Base-by-base conservation (phyloP, 2,888 invertebrate species). In the Drosophila merina region DNA sequence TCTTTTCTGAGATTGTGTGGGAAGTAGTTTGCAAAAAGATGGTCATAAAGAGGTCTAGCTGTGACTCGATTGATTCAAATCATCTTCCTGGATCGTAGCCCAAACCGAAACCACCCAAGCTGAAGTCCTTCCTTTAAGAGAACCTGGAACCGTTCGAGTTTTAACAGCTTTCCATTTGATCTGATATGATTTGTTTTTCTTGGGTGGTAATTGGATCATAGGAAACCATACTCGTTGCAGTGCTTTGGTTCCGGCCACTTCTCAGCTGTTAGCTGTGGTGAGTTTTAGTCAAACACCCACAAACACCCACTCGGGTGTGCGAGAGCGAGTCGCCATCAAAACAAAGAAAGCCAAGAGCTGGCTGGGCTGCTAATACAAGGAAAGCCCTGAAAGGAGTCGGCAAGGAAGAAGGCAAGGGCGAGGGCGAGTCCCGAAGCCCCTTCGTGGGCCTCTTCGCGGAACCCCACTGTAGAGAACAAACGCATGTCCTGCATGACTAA, bases 271-370 rank as follows among this genome's bases (percentile, higher is more conserved):
- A 48, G 30, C 69, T 74, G 81, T 83, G 82, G 82, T 83, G 82
- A 85, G 58, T 87, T 83, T 87, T 20, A 20, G 20, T 20, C 20
- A 20, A 20, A 20, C 60, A 20, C 20, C 28, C 50, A 9, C 30
- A 56, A n/a, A n/a, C n/a, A n/a, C n/a, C n/a, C 33, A 47, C 28
- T 10, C 20, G 50, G 49, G 33, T 50, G 33, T 30, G 69, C 68
- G 76, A 81, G 76, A 76, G 86, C 66, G 72, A 72, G 64, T 57
- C 75, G 74, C 69, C 74, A 88, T 79, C 86, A 84, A 82, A 84
- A 86, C 82, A 83, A 83, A 83, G 82, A 62, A 82, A 81, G 60
- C 66, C 72, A 72, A 72, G 80, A 71, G 77, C 30, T 8, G 54
- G 42, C 31, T 30, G 59, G 48, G 54, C 57, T 58, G 38, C 45